A percentile compares a stretch with the other conserved stretches of the same genome.
Conservation (phyloP, 2,797 vertebrate species). For the Emydoidea blandingii region DNA sequence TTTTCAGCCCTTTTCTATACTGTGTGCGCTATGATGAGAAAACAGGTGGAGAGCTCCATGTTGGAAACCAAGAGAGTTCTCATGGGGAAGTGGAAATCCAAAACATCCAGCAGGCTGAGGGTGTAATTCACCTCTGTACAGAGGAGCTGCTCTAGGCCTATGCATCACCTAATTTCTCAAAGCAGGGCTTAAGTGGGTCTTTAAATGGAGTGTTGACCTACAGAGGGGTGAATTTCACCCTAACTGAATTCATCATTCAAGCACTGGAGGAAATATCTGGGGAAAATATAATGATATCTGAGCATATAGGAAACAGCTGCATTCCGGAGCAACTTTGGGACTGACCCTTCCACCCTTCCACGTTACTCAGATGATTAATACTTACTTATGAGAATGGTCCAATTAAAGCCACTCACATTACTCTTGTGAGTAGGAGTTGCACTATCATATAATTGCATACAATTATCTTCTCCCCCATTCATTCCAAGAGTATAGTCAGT, state of each 20-base stretch:
- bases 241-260: slow-evolving; percentile 63
- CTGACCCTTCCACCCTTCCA: slow-evolving; percentile 56
- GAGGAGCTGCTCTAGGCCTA: slow-evolving; percentile 6
- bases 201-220: background rate
- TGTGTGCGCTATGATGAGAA: background rate
- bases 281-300: slow-evolving; percentile 51
- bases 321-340: slow-evolving; percentile 61
- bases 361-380: slow-evolving; percentile 70
- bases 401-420: slow-evolving; percentile 53
- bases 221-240: slow-evolving; percentile 36
- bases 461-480: slow-evolving; percentile 5
- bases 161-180: slow-evolving; percentile 8
- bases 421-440: background rate
- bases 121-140: slow-evolving; percentile 21
- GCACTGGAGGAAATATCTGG: slow-evolving; percentile 25
- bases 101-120: background rate
- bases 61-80: background rate
- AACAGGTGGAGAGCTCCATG: slow-evolving; percentile 5
- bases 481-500: slow-evolving; percentile 40
- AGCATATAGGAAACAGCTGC: slow-evolving; percentile 53
- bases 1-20: background rate
- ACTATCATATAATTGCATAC: slow-evolving; percentile 10
- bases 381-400: slow-evolving; percentile 56
- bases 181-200: background rate
- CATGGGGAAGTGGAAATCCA: slow-evolving; percentile 50